Base-by-base conservation (phyloP, 2,797 vertebrate genomes). In the Sternarchorhynchus goeldii region DNA sequence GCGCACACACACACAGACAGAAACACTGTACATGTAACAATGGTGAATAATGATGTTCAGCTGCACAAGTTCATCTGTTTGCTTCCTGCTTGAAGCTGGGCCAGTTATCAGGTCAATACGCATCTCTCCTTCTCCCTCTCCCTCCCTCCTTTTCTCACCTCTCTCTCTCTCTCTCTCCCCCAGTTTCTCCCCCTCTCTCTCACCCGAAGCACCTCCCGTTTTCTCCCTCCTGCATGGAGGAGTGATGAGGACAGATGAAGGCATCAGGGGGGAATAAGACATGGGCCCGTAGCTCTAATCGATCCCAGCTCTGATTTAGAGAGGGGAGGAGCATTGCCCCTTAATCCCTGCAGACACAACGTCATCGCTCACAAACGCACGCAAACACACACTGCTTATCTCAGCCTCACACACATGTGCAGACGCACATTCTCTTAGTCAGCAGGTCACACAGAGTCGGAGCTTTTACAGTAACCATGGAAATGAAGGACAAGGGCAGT, bases 271-370 rank as follows among this genome's bases (percentile, higher is more conserved):
- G 55, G 67, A 82, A 55, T 76, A 73, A 82, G 72, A 79, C 67
- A 67, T 59, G 65, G 25, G 25, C 59, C 25, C n/a, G 45, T 36
- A 14, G 76, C 53, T 20, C 12, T 6, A 50, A 82, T 82, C 76
- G 45, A 50, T 50, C 45, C 12, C 66, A 78, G 18, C 34, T 31
- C 25, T 72, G 79, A 76, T 81, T 81, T 66, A 81, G 31, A 31
- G 20, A 41, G 25, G 32, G 20, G 14, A 5, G 50, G 12, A 36
- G 45, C 31, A 71, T 45, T 25, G 72, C 45, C 25, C 25, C 56
- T 78, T 78, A 58, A 71, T 82, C 81, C 78, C 76, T 64, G 34
- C 59, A 63, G 71, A 72, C 73, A 10, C n/a, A n/a, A 12, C 75
- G 74, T 71, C 65, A 75, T 70, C 72, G 53, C 31, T 53, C 36